phyloP scores from a whole-genome alignment of 2,113 vertebrate species.

The Hypanus sabinus region DNA sequence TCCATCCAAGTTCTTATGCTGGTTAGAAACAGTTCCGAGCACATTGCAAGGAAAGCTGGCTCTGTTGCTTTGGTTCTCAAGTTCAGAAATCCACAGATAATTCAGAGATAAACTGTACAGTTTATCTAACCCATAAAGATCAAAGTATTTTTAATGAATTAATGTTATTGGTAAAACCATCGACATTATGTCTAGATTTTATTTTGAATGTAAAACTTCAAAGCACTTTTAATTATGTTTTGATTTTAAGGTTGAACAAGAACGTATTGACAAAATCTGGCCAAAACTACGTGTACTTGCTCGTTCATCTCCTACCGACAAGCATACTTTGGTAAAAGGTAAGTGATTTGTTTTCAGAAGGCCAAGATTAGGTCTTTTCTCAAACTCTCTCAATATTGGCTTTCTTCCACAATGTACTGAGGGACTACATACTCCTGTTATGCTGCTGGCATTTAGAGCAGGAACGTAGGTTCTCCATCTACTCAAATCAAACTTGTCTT shows the following conservation, averaged over 20 bases:
- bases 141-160: not conserved
- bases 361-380: not conserved
- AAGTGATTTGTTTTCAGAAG: slow-evolving; percentile 12
- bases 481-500: too few species aligned
- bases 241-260: slow-evolving; percentile 80
- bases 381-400: not conserved
- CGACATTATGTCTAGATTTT: not conserved
- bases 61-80: too few species aligned
- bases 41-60: too few species aligned
- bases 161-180: not conserved
- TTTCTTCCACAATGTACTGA: not conserved
- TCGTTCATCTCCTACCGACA: slow-evolving; percentile 92
- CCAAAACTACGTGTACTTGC: slow-evolving; percentile 91
- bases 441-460: too few species aligned
- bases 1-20: not conserved
- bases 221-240: not conserved
- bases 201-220: not conserved
- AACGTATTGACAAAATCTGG: slow-evolving; percentile 96
- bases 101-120: not conserved
- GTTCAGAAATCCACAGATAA: not conserved
- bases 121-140: not conserved
- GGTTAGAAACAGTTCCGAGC: not conserved
- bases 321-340: slow-evolving; percentile 97
- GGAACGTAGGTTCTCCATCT: too few species aligned
- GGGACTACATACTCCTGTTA: too few species aligned